Evolutionary conservation across 1,140 invertebrate genomes (phyloP).

Genomic region (Pectinophora gossypiella): DNA sequence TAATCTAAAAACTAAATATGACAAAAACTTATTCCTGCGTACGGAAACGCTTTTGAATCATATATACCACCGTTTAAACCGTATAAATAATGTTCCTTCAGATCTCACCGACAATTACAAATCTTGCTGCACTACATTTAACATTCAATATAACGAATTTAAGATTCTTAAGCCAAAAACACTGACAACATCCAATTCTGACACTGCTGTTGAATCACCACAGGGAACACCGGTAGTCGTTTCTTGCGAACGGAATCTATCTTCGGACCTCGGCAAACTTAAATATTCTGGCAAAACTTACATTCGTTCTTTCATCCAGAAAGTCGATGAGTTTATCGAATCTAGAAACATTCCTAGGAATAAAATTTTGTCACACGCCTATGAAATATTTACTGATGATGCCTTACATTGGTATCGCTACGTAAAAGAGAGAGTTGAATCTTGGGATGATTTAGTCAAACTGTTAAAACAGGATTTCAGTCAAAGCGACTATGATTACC

Average conservation of each 20-base stretch:
- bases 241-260: slow-evolving; percentile 6
- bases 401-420: slow-evolving; percentile 16
- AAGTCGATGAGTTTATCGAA: slow-evolving; percentile 7
- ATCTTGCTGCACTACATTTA: not conserved
- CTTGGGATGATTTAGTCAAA: slow-evolving; percentile 9
- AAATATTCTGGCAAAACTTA: slow-evolving; percentile 12
- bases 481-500: too few species aligned
- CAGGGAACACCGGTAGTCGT: not conserved
- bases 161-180: not conserved
- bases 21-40: slow-evolving; percentile 11
- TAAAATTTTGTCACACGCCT: slow-evolving; percentile 6
- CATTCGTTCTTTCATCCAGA: too few species aligned
- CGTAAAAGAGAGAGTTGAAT: slow-evolving; percentile 6
- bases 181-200: not conserved
- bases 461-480: slow-evolving; percentile 20
- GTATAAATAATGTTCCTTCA: slow-evolving; percentile 1
- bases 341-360: slow-evolving; percentile 8
- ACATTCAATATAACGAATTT: slow-evolving; percentile 4
- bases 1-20: slow-evolving; percentile 6
- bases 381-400: slow-evolving; percentile 15
- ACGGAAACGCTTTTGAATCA: slow-evolving; percentile 13
- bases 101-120: not conserved
- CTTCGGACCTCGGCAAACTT: slow-evolving; percentile 3
- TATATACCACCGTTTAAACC: slow-evolving; percentile 11
- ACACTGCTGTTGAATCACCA: not conserved